Evolutionary conservation across 2,113 vertebrate species (phyloP), one percentile per base, ranked within the genome.

Genomic region (Amblyornis subalaris): DNA sequence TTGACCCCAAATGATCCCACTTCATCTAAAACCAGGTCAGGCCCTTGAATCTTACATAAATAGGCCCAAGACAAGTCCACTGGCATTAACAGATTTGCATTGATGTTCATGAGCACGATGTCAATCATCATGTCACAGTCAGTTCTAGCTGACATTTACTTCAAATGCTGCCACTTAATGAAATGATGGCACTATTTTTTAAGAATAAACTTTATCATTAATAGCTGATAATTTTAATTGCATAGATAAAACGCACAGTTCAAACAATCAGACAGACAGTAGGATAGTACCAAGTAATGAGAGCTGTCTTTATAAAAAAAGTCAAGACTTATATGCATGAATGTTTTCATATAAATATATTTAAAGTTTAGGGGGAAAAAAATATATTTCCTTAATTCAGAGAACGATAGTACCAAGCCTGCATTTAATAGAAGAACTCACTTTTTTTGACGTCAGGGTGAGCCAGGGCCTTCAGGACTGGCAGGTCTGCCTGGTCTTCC

Each of bases 401-500:
- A 77, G 81, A 67, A 78, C 67, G 9, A 64, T 42, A 88, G 26
- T 73, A 62, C 10, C 24, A 81, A 69, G 23, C 29, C 81, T 92
- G 66, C 6, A 50, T 88, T 89, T 91, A 94, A 91, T 23, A 89
- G 36, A 78, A 87, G 33, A 35, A 67, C 40, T 89, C 83, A 64
- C 57, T 92, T 91, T 89, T 93, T 29, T 88, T 95, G 72, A 55
- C 87, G 67, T 83, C 89, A 99, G 98, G 98, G 98, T 90, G 98
- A 98, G 40, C 98, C 98, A 86, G 98, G 98, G 70, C 72, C 97
- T 82, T 83, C 97, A 93, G 98, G 98, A 85, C 77, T 98, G 31
- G 97, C 97, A 76, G 98, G 98, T 33, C 94, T 99, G 58, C 98
- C 98, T 74, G 98, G 98, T 89, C 98, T 99, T 95, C 98, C 98